Percentiles rank a stretch among this genome's conserved stretches.
These are phyloP conservation scores for Ecdyonurus torrentis DNA, from an alignment of 2,888 invertebrate genomes.

Conservation along the genomic window DNA sequence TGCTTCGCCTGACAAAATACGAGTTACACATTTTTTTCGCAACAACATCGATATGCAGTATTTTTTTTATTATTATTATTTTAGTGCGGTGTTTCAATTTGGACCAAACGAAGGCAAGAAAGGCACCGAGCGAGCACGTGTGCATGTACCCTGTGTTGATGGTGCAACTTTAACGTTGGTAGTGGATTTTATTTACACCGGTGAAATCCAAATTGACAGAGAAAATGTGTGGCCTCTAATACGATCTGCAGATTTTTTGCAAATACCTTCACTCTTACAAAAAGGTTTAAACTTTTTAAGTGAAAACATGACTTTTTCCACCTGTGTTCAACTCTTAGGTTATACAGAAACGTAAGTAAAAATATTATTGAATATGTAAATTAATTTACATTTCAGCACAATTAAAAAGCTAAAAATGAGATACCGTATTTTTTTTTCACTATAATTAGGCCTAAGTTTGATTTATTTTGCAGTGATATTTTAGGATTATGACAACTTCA, in stretches of 20 bases:
- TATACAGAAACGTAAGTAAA: neutral
- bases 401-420: too few relatives aligned
- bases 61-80: neutral
- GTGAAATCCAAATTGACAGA: neutral
- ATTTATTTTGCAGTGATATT: too few relatives aligned
- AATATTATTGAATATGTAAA: too few relatives aligned
- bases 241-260: neutral
- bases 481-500: too few relatives aligned
- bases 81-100: neutral
- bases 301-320: neutral
- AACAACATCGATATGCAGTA: neutral
- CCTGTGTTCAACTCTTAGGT: neutral
- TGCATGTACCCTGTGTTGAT: neutral
- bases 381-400: too few relatives aligned
- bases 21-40: too few relatives aligned
- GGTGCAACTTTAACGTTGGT: neutral
- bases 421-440: too few relatives aligned
- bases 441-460: too few relatives aligned
- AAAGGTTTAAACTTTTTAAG: neutral
- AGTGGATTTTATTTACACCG: neutral
- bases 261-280: neutral
- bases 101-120: neutral
- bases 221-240: neutral
- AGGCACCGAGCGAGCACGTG: neutral
- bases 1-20: too few relatives aligned